Evolutionary conservation across 2,888 invertebrate species (phyloP), one percentile per base, ranked within the genome.

Genomic region (Hyalella azteca): DNA sequence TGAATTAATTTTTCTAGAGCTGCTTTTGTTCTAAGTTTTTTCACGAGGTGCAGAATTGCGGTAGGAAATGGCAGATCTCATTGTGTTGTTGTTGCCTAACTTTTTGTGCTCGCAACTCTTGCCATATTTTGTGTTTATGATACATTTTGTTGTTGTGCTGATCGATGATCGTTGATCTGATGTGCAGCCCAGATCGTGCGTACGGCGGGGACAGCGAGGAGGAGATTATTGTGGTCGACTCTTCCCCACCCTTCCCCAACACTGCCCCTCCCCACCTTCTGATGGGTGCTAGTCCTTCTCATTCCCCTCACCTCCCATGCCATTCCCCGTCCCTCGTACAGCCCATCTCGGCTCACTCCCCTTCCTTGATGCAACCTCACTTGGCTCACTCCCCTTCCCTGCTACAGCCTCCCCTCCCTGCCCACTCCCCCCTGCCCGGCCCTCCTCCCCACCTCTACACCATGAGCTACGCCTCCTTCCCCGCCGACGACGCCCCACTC

Each of bases 391-490:
- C 59, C 36, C 45, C 73, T 39, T 32, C 66, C 29, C 48, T 59
- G 4, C 49, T 49, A 13, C 50, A 49, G 50, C 15, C 40, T 40
- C 36, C 36, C 39, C 49, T 48, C 32, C 60, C 39, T n/a, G 22
- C 40, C 11, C 78, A 78, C 41, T 60, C 60, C 40, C 48, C 76
- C 41, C 60, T 54, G n/a, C 39, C 50, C 48, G 39, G 40, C 75
- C 66, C 66, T 32, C 41, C 79, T 73, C 26, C 59, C 59, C 66
- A 78, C 75, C 5, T 78, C 77, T 19, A 66, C 79, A 29, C 66
- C 54, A 22, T 50, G 50, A 29, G 79, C 77, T 50, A 79, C 81
- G 39, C 77, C 77, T 41, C 79, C 77, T 73, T 79, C 79, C 77
- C 59, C 77, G 19, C 76, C 39, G 75, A 77, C 66, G 77, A 49